Percentiles rank a stretch among this genome's conserved stretches.
These are phyloP conservation scores for Gortyna flavago DNA, from an alignment of 2,888 invertebrate species.

Conservation along the genomic window DNA sequence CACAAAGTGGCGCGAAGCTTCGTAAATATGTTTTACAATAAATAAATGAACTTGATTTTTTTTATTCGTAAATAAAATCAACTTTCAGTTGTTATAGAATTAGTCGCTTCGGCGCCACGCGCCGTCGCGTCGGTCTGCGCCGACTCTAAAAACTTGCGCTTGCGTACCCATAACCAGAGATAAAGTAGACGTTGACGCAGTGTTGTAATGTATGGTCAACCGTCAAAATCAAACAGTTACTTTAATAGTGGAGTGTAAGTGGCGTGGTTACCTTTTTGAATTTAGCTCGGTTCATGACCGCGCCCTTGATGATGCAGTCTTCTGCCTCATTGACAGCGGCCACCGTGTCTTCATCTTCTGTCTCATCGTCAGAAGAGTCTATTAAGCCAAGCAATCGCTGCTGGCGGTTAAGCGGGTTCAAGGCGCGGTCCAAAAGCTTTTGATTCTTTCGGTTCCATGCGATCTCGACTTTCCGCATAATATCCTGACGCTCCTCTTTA, in stretches of 20 bases:
- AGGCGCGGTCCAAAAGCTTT: slow-evolving; percentile 75
- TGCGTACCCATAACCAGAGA: too few relatives aligned
- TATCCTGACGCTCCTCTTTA: slow-evolving; percentile 93
- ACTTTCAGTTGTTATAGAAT: too few relatives aligned
- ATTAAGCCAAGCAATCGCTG: slow-evolving; percentile 72
- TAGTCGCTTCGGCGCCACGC: too few relatives aligned
- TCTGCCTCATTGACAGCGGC: slow-evolving; percentile 89
- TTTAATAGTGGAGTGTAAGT: neutral
- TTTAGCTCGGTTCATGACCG: slow-evolving; percentile 70
- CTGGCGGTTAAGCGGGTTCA: slow-evolving; percentile 78
- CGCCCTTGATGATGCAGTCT: slow-evolving; percentile 92
- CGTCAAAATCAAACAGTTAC: neutral
- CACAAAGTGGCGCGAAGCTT: too few relatives aligned
- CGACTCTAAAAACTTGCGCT: too few relatives aligned
- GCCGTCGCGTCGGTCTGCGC: too few relatives aligned
- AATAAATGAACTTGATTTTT: too few relatives aligned
- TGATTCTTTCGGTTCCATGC: slow-evolving; percentile 93
- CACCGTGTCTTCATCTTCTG: slow-evolving; percentile 84
- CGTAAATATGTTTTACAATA: too few relatives aligned
- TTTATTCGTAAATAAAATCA: too few relatives aligned
- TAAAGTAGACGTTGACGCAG: too few relatives aligned
- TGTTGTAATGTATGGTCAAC: too few relatives aligned
- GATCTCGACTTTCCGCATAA: slow-evolving; percentile 93
- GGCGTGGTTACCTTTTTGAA: slow-evolving; percentile 72
- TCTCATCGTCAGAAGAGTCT: slow-evolving; percentile 80